Evolutionary conservation across 2,888 invertebrate species (phyloP).

Genomic region (Syrista parreyssii): DNA sequence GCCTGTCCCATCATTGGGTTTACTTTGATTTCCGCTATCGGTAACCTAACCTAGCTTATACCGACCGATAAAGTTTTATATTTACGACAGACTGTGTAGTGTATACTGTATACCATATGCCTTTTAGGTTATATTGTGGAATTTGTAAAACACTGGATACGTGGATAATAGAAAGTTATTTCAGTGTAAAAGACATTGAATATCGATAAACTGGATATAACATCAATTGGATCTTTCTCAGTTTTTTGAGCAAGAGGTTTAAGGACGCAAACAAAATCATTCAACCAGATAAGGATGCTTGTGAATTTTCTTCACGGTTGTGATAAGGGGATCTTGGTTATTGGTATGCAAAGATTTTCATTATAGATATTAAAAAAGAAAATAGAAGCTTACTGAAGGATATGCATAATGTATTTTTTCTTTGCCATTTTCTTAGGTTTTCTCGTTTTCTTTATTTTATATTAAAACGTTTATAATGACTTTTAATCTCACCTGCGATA

Average conservation of each 20-base stretch:
- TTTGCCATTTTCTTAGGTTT: not conserved
- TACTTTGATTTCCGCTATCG: conserved; percentile 14
- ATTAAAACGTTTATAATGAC: not conserved
- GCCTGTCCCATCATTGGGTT: not conserved
- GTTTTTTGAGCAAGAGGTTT: not conserved
- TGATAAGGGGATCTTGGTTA: not conserved
- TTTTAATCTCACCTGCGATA: not conserved
- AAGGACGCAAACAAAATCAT: not conserved
- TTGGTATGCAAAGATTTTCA: not conserved
- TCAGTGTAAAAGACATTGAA: not conserved
- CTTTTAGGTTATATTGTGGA: not conserved
- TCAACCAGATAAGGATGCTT: not conserved
- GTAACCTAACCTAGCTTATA: not conserved
- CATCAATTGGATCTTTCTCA: not conserved
- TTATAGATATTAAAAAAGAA: not conserved
- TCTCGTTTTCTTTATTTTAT: not conserved
- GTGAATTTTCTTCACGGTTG: not conserved
- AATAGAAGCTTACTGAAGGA: not conserved
- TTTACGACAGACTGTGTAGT: not conserved
- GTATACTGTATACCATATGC: not conserved
- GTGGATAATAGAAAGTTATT: not conserved
- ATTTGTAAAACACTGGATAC: not conserved
- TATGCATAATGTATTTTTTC: not conserved
- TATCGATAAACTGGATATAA: not conserved
- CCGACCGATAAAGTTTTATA: not conserved